Evolutionary conservation across 2,888 invertebrate species (phyloP).

Genomic region (Coecobrya sp.): DNA sequence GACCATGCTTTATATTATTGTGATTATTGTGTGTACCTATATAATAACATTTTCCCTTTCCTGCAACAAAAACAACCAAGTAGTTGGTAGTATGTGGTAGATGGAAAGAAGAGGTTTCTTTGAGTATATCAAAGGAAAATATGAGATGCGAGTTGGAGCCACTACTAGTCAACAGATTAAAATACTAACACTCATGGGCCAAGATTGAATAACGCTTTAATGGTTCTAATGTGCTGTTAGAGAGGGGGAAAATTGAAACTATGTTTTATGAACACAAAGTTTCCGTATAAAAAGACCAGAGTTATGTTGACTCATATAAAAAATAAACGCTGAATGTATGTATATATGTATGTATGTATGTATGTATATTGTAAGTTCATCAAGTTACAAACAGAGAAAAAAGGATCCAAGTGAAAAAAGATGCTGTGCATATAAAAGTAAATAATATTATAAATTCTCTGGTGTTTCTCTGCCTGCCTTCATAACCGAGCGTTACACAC

Average conservation of each 20-base stretch:
- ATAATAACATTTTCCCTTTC: slow-evolving; percentile 50
- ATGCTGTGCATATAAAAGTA: slow-evolving; percentile 29
- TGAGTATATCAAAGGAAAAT: not conserved
- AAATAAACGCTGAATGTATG: slow-evolving; percentile 32
- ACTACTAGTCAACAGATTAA: slow-evolving; percentile 15
- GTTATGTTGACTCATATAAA: slow-evolving; percentile 9
- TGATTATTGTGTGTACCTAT: too few species aligned
- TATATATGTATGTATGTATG: too few species aligned
- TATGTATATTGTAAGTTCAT: slow-evolving; percentile 28
- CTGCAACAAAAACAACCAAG: slow-evolving; percentile 52
- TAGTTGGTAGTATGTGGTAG: not conserved
- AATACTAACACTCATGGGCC: slow-evolving; percentile 20
- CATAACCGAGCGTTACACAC: slow-evolving; percentile 12
- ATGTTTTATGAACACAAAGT: slow-evolving; percentile 28
- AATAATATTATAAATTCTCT: not conserved
- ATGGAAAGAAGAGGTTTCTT: not conserved
- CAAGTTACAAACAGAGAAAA: slow-evolving; percentile 61
- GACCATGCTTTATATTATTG: too few species aligned
- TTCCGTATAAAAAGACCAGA: not conserved
- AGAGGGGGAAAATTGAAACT: not conserved
- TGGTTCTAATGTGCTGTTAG: slow-evolving; percentile 31
- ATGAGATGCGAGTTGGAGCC: slow-evolving; percentile 30
- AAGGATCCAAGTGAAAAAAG: slow-evolving; percentile 8
- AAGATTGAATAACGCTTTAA: slow-evolving; percentile 10
- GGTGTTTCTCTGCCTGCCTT: slow-evolving; percentile 16